Evolutionary conservation across 2,888 invertebrate genomes (phyloP).

Genomic region (Neoaliturus tenellus): DNA sequence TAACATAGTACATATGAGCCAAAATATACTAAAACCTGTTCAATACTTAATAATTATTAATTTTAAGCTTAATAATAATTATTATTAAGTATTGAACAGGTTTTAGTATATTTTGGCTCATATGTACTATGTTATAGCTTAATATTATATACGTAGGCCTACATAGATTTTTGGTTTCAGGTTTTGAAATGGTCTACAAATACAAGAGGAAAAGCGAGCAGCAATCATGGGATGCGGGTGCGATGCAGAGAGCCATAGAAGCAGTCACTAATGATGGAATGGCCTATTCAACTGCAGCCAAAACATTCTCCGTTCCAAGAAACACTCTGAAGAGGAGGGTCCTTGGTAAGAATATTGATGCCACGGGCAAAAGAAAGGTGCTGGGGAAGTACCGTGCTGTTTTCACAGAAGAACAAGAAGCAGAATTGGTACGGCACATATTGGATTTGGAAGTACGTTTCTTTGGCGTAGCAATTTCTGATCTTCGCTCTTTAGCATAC

Average conservation of each 20-base stretch:
- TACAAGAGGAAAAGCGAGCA: constrained; percentile 25
- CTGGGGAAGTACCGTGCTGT: constrained; percentile 39
- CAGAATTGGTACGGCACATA: constrained; percentile 19
- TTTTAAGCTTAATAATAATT: not conserved
- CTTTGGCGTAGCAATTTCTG: constrained; percentile 17
- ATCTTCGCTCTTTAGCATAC: constrained; percentile 16
- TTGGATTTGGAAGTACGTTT: constrained; percentile 35
- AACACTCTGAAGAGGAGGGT: constrained; percentile 21
- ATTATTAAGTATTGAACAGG: constrained; percentile 1
- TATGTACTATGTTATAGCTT: not conserved
- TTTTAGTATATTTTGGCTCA: not conserved
- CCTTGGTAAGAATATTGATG: constrained; percentile 43
- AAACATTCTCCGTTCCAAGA: constrained; percentile 12
- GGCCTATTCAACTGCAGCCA: constrained; percentile 12
- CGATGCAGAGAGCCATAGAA: constrained; percentile 30
- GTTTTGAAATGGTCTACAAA: constrained; percentile 23
- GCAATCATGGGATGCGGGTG: constrained; percentile 18
- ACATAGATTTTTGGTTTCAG: not conserved
- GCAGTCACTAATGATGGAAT: constrained; percentile 31
- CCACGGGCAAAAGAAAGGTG: constrained; percentile 20
- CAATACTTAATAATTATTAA: too few relatives aligned
- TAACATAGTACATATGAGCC: too few relatives aligned
- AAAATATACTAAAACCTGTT: too few relatives aligned
- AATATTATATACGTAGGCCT: not conserved
- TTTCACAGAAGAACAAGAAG: constrained; percentile 42